Base-by-base conservation (phyloP, 2,113 vertebrate genomes). In the Ochotona princeps region DNA sequence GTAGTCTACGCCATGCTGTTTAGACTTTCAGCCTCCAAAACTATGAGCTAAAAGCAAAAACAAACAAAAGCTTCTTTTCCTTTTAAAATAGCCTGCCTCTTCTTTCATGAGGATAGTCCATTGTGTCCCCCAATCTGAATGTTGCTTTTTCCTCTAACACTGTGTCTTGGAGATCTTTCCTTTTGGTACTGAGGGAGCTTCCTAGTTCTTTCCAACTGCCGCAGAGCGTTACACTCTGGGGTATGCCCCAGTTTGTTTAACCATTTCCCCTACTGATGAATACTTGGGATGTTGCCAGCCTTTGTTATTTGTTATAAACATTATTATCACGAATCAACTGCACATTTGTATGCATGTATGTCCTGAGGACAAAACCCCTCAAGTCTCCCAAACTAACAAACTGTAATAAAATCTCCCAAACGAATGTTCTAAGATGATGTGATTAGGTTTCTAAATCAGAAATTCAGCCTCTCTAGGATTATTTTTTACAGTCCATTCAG, bases 391-490 rank as follows among this genome's bases (percentile, higher is more conserved):
- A 93, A 87, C 57, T 67, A 74, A 87, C 66, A 83, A 83, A 83
- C 60, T 94, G 92, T 63, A 66, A 82, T 90, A 73, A 91, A 82
- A 85, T 32, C 35, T 94, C 93, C 82, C 32, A 92, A 93, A 84
- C 38, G 61, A 90, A 91, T 90, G 28, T 90, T 95, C 87, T 95
- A 78, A 87, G 44, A 92, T 49, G 18, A 35, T 70, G 6, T 93
- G 81, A 93, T 35, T 51, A 15, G 23, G 10, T 91, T 95, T 91
- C 57, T 70, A 78, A 92, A 74, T 89, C 57, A 89, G 38, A 89
- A 91, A 13, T 25, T 94, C 65, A 4, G 49, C 57, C 94, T 96
- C 93, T 67, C 82, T 90, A 76, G 78, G 73, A 94, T 96, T 95
- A 54, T 73, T 66, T 85, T 69, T 89, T 67, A 78, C 18, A 51